Evolutionary conservation across 2,888 invertebrate genomes (phyloP), one percentile per base, ranked within the genome.

Genomic region (Pantelozetes paolii): DNA sequence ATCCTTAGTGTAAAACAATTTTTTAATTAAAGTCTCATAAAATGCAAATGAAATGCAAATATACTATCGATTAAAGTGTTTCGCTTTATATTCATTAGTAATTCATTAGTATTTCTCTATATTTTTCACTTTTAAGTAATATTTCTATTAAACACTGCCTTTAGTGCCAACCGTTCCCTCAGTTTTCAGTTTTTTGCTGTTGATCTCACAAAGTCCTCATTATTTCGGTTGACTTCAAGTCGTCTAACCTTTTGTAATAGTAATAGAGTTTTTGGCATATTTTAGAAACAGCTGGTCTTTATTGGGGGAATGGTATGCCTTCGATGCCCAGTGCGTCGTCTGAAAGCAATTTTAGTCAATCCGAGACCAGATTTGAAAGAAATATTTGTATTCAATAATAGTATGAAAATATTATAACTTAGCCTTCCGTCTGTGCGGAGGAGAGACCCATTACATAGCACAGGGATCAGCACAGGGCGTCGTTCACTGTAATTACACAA

Each of bases 261-360:
- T 36, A n/a, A 26, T 64, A 64, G 20, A 23, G 30, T 9, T 5
- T 32, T 3, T 20, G 8, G 13, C 36, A 64, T 36, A 64, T 30
- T 36, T 36, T 36, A 64, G 36, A 64, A 64, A 64, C 64, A 64
- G 64, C 64, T 64, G 64, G 64, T 64, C 64, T 64, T 64, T 36
- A 64, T 64, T 64, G 36, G 40, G 64, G 40, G 20, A 20, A 6
- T 8, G 36, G 36, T 20, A 36, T 64, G 40, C 64, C 36, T 36
- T 64, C n/a, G 36, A 36, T 64, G 64, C n/a, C 57, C 30, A 30
- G 15, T 30, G 8, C 3, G 6, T 64, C 64, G 1, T 8, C n/a
- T 36, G 6, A 64, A 64, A 5, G 11, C 32, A 36, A 36, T 36
- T 64, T 5, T 11, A 36, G 20, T 64, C 30, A 36, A 64, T 64